Evolutionary conservation across 1,140 invertebrate species (phyloP), one percentile per base, ranked within the genome.

Genomic region (Choristoneura fumiferana): DNA sequence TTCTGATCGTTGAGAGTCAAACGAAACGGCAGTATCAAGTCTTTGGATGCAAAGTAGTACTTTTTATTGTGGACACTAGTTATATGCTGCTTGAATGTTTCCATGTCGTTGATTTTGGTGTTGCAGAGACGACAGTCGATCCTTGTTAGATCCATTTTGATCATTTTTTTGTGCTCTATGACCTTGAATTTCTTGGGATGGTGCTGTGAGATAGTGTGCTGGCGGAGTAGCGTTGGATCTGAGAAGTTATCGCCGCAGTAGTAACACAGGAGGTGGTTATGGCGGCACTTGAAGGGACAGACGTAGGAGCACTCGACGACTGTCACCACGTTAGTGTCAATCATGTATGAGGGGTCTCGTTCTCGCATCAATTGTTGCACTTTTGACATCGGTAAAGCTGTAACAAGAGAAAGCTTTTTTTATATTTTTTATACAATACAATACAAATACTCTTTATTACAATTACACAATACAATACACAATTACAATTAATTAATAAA

Each of bases 271-370:
- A 87, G 13, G 33, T 89, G 70, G 54, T 86, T 89, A 59, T 89
- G 84, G 3, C 84, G 55, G 9, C 84, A 87, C 59, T 81, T 85
- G 67, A 89, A 89, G 0, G 86, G 84, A 18, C 82, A 87, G 0
- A 77, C 76, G 40, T 76, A 84, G 0, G 86, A 89, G 43, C 66
- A 78, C 22, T 89, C 84, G 0, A 89, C 69, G 40, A 89, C 76
- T 0, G 77, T 80, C 0, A 79, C 40, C 59, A 84, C 79, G 55
- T 89, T 89, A 0, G 79, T 81, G 37, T 84, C 78, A 22, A 63
- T 82, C 66, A 78, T 78, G 58, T 84, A 86, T 0, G 78, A 63
- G 0, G 80, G 73, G 59, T 87, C 84, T 29, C 76, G 55, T 65
- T 87, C 82, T 0, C 84, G 71, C 54, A 84, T 83, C 10, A 75